phyloP scores from a whole-genome alignment of 2,888 invertebrate species.

The Drosophila robusta region DNA sequence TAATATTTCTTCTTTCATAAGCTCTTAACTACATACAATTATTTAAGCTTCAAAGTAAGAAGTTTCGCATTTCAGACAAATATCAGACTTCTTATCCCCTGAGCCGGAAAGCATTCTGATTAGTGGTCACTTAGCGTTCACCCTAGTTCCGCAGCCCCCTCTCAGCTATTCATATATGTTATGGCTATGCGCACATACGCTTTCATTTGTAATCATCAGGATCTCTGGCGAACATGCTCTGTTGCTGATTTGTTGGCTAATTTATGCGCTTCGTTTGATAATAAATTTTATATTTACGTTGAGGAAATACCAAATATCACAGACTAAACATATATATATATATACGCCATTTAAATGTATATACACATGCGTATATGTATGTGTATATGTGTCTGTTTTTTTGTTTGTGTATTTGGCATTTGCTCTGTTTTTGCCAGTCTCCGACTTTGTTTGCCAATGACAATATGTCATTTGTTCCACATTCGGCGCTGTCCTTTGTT shows the following conservation, averaged over 20 bases:
- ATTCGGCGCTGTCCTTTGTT: slow-evolving; percentile 60
- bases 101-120: slow-evolving; percentile 8
- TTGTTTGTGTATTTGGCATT: slow-evolving; percentile 19
- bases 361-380: background rate
- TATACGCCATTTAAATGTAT: too few species aligned
- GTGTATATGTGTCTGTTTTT: background rate
- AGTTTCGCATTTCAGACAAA: too few species aligned
- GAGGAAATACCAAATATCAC: slow-evolving; percentile 61
- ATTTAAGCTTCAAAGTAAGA: too few species aligned
- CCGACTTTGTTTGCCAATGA: slow-evolving; percentile 56
- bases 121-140: slow-evolving; percentile 16
- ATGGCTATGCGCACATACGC: slow-evolving; percentile 7
- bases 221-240: slow-evolving; percentile 37
- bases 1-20: background rate
- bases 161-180: slow-evolving; percentile 8
- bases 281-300: slow-evolving; percentile 80
- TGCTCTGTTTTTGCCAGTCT: slow-evolving; percentile 21
- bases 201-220: slow-evolving; percentile 58
- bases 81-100: background rate
- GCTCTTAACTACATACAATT: background rate
- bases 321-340: slow-evolving; percentile 27
- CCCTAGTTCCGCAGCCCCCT: too few species aligned
- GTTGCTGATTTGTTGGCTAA: slow-evolving; percentile 72
- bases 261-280: slow-evolving; percentile 78
- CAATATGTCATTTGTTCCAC: slow-evolving; percentile 77